phyloP scores from a whole-genome alignment of 2,888 invertebrate species.

The Heliothis peltigera region DNA sequence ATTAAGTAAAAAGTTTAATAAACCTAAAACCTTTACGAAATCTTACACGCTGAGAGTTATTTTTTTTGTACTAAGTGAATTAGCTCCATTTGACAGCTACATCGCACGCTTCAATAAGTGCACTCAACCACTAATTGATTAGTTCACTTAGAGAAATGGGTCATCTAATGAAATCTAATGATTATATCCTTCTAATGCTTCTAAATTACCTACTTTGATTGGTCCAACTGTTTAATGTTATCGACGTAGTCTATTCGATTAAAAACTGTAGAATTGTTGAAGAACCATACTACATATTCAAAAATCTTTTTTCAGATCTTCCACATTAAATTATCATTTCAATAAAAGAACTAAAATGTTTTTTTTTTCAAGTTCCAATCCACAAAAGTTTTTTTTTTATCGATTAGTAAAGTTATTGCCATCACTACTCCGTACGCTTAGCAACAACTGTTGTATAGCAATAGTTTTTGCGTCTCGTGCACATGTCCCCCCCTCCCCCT shows the following conservation, averaged over 20 bases:
- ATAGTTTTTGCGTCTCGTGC: constrained; percentile 15
- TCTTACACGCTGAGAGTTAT: not conserved
- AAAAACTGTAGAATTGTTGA: not conserved
- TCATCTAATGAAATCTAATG: not conserved
- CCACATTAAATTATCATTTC: not conserved
- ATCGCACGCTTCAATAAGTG: constrained; percentile 2
- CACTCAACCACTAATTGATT: not conserved
- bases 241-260: not conserved
- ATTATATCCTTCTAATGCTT: not conserved
- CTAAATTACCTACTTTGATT: no score
- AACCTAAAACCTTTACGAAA: not conserved
- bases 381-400: not conserved
- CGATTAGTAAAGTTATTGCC: constrained; percentile 9
- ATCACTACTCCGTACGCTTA: constrained; percentile 7
- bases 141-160: constrained; percentile 5
- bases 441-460: constrained; percentile 13
- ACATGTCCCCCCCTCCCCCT: constrained; percentile 2
- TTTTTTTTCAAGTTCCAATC: constrained; percentile 1
- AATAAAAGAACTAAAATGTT: no score
- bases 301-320: no score
- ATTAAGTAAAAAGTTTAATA: no score
- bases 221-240: not conserved
- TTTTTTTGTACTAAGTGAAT: not conserved
- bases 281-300: no score
- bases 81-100: not conserved